Evolutionary conservation across 1,140 invertebrate genomes (phyloP).

Genomic region (Apocrypta bakeri): DNA sequence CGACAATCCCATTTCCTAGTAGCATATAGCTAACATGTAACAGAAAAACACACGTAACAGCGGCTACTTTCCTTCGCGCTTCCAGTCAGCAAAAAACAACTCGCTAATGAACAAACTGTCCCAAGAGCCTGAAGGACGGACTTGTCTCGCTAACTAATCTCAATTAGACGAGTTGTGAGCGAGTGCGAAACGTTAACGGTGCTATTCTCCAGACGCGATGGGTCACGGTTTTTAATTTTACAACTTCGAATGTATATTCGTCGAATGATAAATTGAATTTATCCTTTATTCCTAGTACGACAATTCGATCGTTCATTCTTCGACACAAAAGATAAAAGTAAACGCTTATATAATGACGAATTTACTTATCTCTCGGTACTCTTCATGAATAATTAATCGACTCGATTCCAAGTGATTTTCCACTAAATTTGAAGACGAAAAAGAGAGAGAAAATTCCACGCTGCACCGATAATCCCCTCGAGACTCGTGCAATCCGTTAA

Average conservation of each 20-base stretch:
- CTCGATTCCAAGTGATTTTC: constrained; percentile 6
- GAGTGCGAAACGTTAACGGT: not conserved
- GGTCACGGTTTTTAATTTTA: not conserved
- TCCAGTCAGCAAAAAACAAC: constrained; percentile 52
- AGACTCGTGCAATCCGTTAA: constrained; percentile 63
- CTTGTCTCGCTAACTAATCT: constrained; percentile 60
- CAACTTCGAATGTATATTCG: not conserved
- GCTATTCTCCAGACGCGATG: not conserved
- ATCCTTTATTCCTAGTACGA: not conserved
- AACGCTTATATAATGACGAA: not conserved
- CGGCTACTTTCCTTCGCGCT: constrained; percentile 39
- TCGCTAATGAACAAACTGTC: constrained; percentile 64
- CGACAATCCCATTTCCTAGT: constrained; percentile 61
- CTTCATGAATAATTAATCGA: not conserved
- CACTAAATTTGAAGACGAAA: constrained; percentile 14
- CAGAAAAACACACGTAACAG: constrained; percentile 60
- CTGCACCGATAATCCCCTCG: not conserved
- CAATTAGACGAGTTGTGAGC: constrained; percentile 52
- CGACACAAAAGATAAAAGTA: not conserved
- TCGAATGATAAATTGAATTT: not conserved
- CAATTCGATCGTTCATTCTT: not conserved
- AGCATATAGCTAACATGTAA: constrained; percentile 54
- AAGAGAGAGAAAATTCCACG: not conserved
- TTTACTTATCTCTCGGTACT: not conserved
- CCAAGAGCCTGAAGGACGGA: constrained; percentile 21